A percentile compares a stretch with the other conserved stretches of the same genome.
Conservation (phyloP, 2,888 invertebrate genomes). For the Orchestes rusci region DNA sequence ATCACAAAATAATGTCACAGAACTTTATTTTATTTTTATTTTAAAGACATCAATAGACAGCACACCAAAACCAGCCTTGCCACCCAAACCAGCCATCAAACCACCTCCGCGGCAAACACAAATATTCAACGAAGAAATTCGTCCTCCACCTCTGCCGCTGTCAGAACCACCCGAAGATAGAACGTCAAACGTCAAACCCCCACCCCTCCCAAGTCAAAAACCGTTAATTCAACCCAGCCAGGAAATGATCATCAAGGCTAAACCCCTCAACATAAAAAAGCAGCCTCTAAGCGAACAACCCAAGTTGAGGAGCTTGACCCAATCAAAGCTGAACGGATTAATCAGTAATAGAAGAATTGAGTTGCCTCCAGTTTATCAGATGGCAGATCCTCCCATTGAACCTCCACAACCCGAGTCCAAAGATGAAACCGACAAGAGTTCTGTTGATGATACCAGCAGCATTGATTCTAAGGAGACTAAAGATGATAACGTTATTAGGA, state of each 20-base stretch:
- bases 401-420: conserved; percentile 16
- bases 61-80: conserved; percentile 66
- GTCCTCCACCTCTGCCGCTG: conserved; percentile 47
- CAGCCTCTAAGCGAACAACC: conserved; percentile 76
- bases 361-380: conserved; percentile 72
- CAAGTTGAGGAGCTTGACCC: conserved; percentile 54
- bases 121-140: conserved; percentile 31
- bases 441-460: conserved; percentile 26
- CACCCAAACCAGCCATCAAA: conserved; percentile 72
- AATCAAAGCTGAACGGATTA: conserved; percentile 52
- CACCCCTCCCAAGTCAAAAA: conserved; percentile 19
- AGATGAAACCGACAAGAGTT: conserved; percentile 34
- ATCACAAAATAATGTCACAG: too few relatives aligned
- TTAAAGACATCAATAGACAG: conserved; percentile 15
- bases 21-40: too few relatives aligned
- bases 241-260: conserved; percentile 61
- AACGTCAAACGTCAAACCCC: conserved; percentile 22
- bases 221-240: conserved; percentile 4
- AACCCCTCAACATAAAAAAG: conserved; percentile 76
- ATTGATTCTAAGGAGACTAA: conserved; percentile 21
- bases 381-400: neutral
- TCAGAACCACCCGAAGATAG: conserved; percentile 39
- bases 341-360: conserved; percentile 68
- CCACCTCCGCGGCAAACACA: conserved; percentile 49
- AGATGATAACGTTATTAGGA: conserved; percentile 53